Evolutionary conservation across 2,797 vertebrate species (phyloP).

Genomic region (Zenarchopterus dispar): DNA sequence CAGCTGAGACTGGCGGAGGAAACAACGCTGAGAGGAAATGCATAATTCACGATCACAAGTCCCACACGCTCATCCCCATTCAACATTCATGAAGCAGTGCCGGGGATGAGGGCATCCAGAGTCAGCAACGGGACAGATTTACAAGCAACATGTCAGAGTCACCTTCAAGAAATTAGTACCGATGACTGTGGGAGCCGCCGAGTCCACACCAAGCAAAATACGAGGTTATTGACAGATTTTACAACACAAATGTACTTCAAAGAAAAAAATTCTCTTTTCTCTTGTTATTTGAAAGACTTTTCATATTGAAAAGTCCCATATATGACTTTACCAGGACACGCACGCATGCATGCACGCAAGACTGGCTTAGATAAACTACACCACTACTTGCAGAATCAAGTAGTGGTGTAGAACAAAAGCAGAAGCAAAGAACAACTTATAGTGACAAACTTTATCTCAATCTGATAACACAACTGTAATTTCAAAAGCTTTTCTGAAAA

Average conservation of each 20-base stretch:
- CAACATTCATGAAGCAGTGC: constrained; percentile 38
- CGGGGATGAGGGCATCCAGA: background rate
- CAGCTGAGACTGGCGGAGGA: background rate
- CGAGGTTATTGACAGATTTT: background rate
- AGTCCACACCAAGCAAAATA: background rate
- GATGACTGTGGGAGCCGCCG: background rate
- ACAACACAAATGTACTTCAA: too few relatives aligned
- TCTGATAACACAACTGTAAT: too few relatives aligned
- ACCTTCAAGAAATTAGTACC: constrained; percentile 31
- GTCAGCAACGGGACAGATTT: constrained; percentile 11
- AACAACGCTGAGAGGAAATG: constrained; percentile 9
- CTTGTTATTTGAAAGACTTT: background rate
- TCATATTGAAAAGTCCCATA: background rate
- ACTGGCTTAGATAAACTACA: too few relatives aligned
- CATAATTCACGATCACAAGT: constrained; percentile 47
- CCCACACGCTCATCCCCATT: constrained; percentile 20
- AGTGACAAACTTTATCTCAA: too few relatives aligned
- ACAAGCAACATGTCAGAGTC: constrained; percentile 27
- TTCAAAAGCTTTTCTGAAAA: too few relatives aligned
- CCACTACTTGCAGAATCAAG: too few relatives aligned
- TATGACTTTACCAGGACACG: background rate
- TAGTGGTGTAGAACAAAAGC: too few relatives aligned
- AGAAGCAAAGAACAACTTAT: too few relatives aligned
- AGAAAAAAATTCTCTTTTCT: too few relatives aligned
- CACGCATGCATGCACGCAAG: too few relatives aligned